phyloP scores from a whole-genome alignment of 1,140 invertebrate genomes.

The fruit fly (Drosophila melanogaster) region DNA sequence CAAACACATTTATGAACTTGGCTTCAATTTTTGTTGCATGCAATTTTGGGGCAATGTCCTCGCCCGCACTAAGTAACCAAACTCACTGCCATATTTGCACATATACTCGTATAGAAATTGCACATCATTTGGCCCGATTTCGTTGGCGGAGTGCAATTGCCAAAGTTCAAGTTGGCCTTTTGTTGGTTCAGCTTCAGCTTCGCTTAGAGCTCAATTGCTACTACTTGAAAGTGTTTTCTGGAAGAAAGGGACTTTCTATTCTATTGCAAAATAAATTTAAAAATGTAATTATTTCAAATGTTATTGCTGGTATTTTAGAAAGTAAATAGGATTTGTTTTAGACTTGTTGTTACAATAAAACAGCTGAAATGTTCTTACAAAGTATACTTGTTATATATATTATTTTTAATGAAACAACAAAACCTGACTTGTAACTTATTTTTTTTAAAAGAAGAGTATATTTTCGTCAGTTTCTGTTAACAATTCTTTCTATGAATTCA shows the following conservation, averaged over 20 bases:
- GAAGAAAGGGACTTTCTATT: too few relatives aligned
- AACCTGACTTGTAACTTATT: background rate
- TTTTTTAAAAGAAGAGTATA: background rate
- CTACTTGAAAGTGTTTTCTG: constrained; percentile 9
- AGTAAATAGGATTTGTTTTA: too few relatives aligned
- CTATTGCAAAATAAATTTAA: too few relatives aligned
- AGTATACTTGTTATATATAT: too few relatives aligned
- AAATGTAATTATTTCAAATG: background rate
- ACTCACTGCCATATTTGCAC: background rate
- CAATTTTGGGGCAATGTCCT: constrained; percentile 80
- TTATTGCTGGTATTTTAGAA: too few relatives aligned
- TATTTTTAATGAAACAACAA: too few relatives aligned
- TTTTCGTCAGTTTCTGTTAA: too few relatives aligned
- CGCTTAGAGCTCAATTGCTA: constrained; percentile 7
- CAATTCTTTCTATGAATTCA: constrained; percentile 4
- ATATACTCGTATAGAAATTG: constrained; percentile 44
- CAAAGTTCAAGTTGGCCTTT: constrained; percentile 50
- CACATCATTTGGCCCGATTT: constrained; percentile 80
- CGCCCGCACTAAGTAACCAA: constrained; percentile 27
- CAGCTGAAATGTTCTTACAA: too few relatives aligned
- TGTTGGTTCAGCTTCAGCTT: constrained; percentile 51
- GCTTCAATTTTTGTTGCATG: constrained; percentile 70
- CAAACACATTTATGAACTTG: constrained; percentile 63
- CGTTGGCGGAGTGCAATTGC: constrained; percentile 49
- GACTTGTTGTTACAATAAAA: too few relatives aligned